A percentile compares a stretch with the other conserved stretches of the same genome.
Conservation (phyloP, 2,888 invertebrate species). For the Steinernema scapterisci region DNA sequence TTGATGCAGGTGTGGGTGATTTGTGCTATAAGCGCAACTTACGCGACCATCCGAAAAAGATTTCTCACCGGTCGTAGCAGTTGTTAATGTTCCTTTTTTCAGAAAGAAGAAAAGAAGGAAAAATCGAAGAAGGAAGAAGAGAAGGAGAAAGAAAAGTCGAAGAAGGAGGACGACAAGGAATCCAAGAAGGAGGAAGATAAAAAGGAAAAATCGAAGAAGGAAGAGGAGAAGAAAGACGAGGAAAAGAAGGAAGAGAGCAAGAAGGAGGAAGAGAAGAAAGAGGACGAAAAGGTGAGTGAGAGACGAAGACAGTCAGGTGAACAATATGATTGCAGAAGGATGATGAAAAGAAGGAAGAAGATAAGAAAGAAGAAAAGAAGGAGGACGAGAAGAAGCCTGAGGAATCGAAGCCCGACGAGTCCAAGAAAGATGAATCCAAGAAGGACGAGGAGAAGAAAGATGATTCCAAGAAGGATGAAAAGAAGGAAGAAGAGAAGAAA, state of each 20-base stretch:
- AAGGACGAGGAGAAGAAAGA: conserved; percentile 6
- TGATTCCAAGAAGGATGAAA: neutral
- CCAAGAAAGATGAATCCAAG: neutral
- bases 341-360: neutral
- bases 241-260: neutral
- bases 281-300: neutral
- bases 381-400: neutral
- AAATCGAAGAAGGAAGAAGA: conserved; percentile 37
- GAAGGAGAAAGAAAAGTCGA: conserved; percentile 27
- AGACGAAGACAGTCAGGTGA: neutral
- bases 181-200: neutral
- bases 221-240: neutral
- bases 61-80: conserved; percentile 23
- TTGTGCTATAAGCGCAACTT: no score
- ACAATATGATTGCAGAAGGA: neutral
- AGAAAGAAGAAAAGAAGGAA: conserved; percentile 34
- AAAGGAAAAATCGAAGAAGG: neutral
- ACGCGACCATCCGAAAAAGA: no score
- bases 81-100: no score
- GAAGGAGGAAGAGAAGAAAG: conserved; percentile 12
- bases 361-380: neutral
- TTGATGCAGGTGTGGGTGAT: no score
- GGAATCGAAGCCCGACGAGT: neutral
- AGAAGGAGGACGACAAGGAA: neutral
- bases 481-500: neutral